Conservation (phyloP, 2,113 vertebrate genomes). For the Sturnira hondurensis region DNA sequence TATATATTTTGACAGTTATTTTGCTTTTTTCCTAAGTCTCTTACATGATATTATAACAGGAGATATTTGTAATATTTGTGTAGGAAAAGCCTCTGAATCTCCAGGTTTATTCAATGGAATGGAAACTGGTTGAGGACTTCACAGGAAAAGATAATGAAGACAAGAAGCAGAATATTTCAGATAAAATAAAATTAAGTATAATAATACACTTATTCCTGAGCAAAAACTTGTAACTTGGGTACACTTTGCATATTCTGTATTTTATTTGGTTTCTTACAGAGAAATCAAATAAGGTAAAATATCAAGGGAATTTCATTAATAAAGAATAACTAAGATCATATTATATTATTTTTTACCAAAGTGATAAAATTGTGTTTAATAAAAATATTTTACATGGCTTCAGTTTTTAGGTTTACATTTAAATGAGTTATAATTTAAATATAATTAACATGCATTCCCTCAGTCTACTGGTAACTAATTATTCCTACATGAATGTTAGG, state of each 20-base stretch:
- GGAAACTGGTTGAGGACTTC: background rate
- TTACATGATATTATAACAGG: background rate
- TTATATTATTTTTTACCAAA: background rate
- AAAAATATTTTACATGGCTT: background rate
- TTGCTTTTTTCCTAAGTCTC: background rate
- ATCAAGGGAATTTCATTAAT: background rate
- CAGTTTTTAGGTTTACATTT: background rate
- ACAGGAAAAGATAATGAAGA: background rate
- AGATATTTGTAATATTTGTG: background rate
- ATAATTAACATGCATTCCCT: background rate
- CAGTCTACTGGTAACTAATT: background rate
- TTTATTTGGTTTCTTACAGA: background rate
- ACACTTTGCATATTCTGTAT: background rate
- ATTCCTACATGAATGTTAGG: background rate
- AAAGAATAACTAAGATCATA: background rate
- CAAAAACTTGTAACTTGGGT: background rate
- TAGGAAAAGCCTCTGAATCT: background rate
- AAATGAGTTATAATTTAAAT: background rate
- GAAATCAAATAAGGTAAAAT: background rate
- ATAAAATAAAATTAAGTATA: conserved; percentile 2
- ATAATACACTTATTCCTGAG: background rate
- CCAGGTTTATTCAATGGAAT: background rate
- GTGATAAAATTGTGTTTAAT: background rate
- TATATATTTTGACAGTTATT: background rate
- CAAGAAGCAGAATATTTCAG: background rate